These are phyloP conservation scores for Mythimna vitellina DNA, from an alignment of 2,888 invertebrate genomes.

Conservation along the genomic window DNA sequence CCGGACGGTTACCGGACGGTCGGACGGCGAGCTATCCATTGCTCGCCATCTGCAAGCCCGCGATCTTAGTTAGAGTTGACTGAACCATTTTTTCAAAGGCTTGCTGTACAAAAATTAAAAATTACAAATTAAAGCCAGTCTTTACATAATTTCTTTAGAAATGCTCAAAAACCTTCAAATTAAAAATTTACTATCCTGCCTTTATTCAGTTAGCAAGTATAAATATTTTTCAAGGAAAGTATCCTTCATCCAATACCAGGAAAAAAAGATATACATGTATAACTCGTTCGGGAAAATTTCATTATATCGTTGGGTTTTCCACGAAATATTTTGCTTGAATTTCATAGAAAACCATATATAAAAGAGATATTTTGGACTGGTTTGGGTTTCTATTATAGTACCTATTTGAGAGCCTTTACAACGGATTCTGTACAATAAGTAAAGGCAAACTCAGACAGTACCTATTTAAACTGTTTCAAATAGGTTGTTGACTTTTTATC, in stretches of 20 bases:
- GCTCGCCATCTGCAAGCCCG: too few species aligned
- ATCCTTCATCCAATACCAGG: not conserved
- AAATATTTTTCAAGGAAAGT: conserved; percentile 12
- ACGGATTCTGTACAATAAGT: too few species aligned
- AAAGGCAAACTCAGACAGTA: too few species aligned
- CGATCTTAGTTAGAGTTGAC: not conserved
- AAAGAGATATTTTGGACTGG: too few species aligned
- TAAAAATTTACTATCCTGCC: not conserved
- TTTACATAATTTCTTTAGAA: not conserved
- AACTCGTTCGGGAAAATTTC: not conserved
- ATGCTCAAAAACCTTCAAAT: not conserved
- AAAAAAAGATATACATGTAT: not conserved
- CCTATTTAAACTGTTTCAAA: too few species aligned
- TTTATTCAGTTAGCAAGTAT: not conserved
- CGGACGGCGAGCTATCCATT: too few species aligned
- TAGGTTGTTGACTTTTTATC: too few species aligned
- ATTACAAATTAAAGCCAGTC: not conserved
- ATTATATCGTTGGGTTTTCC: not conserved
- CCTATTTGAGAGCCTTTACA: too few species aligned
- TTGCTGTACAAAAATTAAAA: not conserved
- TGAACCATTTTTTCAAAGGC: not conserved
- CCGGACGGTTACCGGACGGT: too few species aligned
- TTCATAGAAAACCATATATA: not conserved
- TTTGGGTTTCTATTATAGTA: too few species aligned
- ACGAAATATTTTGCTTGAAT: not conserved